phyloP scores from a whole-genome alignment of 2,888 invertebrate genomes.

The Aspidiotus destructor region DNA sequence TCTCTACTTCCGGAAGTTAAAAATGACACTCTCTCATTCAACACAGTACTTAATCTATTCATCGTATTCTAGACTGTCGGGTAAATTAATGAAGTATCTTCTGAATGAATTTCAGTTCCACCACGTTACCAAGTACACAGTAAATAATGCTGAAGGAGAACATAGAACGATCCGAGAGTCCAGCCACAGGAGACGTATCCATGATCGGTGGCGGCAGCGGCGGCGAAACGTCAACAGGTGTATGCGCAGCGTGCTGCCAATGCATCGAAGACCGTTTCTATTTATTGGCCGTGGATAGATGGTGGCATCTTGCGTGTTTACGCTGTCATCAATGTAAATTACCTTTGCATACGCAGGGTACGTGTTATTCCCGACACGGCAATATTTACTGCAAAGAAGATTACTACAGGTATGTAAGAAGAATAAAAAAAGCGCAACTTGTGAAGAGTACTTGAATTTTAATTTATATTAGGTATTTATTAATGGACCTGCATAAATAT shows the following conservation, averaged over 20 bases:
- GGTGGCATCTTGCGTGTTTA: slow-evolving; percentile 80
- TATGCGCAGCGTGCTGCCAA: slow-evolving; percentile 54
- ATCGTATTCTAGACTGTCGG: not conserved
- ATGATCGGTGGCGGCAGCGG: slow-evolving; percentile 8
- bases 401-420: slow-evolving; percentile 67
- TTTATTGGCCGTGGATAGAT: slow-evolving; percentile 74
- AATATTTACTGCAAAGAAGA: slow-evolving; percentile 91
- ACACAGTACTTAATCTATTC: too few relatives aligned
- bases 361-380: slow-evolving; percentile 81
- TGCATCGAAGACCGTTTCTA: slow-evolving; percentile 57
- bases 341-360: slow-evolving; percentile 72
- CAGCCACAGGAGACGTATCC: slow-evolving; percentile 27
- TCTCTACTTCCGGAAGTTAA: too few relatives aligned
- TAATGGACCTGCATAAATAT: too few relatives aligned
- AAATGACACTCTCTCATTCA: too few relatives aligned
- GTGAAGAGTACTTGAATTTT: too few relatives aligned
- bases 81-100: not conserved
- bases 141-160: slow-evolving; percentile 26
- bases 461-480: too few relatives aligned
- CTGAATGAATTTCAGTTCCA: not conserved
- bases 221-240: slow-evolving; percentile 13
- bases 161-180: slow-evolving; percentile 22
- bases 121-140: not conserved
- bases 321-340: slow-evolving; percentile 75
- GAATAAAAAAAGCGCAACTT: too few relatives aligned